phyloP scores from a whole-genome alignment of 2,113 vertebrate species.

The Willisornis vidua region DNA sequence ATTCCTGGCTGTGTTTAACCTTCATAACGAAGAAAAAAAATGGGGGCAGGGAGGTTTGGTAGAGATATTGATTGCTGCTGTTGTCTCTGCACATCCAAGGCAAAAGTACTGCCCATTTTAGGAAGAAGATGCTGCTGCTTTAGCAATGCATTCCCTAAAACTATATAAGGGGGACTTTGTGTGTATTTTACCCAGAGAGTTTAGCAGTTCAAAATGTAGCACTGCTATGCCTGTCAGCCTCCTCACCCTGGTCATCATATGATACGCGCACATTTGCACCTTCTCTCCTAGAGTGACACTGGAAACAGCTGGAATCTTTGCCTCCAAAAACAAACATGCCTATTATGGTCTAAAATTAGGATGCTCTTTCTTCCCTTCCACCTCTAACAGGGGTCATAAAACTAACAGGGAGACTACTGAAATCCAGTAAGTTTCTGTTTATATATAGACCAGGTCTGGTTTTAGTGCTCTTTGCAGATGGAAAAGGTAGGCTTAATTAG shows the following conservation, averaged over 20 bases:
- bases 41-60: too few species aligned
- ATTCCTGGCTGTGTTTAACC: neutral
- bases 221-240: neutral
- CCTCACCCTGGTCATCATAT: neutral
- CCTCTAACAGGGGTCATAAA: neutral
- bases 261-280: neutral
- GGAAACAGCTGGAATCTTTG: slow-evolving; percentile 37
- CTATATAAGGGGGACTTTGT: accelerated
- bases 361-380: slow-evolving; percentile 31
- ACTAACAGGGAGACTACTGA: neutral
- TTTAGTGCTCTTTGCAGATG: neutral
- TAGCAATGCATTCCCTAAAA: neutral
- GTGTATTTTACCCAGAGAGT: neutral
- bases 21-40: neutral
- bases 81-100: neutral
- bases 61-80: neutral
- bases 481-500: neutral
- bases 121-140: neutral
- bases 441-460: neutral
- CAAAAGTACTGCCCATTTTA: neutral
- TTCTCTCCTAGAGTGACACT: neutral
- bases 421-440: slow-evolving; percentile 34
- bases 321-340: slow-evolving; percentile 40
- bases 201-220: neutral
- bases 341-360: slow-evolving; percentile 64